phyloP scores from a whole-genome alignment of 2,797 vertebrate genomes.

The Urosaurus nigricauda region DNA sequence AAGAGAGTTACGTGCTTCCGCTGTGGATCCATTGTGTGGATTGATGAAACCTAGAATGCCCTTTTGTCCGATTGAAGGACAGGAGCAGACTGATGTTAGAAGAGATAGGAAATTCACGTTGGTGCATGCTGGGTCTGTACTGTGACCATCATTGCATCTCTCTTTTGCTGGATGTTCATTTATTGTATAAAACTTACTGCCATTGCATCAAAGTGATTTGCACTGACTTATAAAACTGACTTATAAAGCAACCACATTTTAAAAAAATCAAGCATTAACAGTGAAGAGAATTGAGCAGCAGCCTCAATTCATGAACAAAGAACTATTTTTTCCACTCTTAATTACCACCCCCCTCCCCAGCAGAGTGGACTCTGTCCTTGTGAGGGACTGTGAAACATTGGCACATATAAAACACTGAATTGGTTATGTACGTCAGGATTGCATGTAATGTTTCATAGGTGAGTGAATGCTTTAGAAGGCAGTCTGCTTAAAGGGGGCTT shows the following conservation, averaged over 20 bases:
- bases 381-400: not conserved
- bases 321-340: not conserved
- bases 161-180: not conserved
- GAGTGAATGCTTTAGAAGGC: not conserved
- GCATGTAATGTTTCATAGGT: not conserved
- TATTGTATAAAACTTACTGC: not conserved
- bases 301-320: not conserved
- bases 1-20: not conserved
- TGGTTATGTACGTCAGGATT: not conserved
- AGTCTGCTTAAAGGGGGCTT: not conserved
- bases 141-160: not conserved
- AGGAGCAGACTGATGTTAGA: not conserved
- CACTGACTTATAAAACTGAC: not conserved
- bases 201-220: not conserved
- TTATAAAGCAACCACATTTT: not conserved
- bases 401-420: too few species aligned
- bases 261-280: not conserved
- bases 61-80: not conserved
- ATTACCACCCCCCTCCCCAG: too few species aligned
- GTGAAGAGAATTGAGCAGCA: not conserved
- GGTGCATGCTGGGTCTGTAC: not conserved
- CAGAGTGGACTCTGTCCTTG: not conserved
- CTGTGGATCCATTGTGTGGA: not conserved
- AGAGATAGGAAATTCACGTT: not conserved
- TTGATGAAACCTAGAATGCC: not conserved